Conservation (phyloP, 2,888 invertebrate genomes). For the Brachyptera risi region DNA sequence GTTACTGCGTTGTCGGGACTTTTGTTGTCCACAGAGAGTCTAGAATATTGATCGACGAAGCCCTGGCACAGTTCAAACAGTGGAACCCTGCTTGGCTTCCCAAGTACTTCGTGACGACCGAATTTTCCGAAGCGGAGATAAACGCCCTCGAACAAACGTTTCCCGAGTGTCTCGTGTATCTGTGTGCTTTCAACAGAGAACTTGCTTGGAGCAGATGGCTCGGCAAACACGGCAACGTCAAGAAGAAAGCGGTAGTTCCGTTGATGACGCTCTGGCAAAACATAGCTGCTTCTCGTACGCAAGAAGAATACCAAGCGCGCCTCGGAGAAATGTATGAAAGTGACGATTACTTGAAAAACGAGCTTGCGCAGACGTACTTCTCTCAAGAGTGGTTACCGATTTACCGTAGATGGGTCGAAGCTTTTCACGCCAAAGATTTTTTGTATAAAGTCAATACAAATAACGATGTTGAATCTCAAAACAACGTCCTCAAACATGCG, state of each 20-base stretch:
- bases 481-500: not conserved
- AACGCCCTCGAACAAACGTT: slow-evolving; percentile 1
- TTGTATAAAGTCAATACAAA: slow-evolving; percentile 7
- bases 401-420: slow-evolving; percentile 6
- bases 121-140: slow-evolving; percentile 7
- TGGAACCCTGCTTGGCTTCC: slow-evolving; percentile 18
- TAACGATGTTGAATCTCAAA: slow-evolving; percentile 16
- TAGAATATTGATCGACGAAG: not conserved
- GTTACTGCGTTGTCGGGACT: slow-evolving; percentile 17
- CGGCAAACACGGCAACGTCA: not conserved
- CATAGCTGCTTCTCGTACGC: not conserved
- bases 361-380: slow-evolving; percentile 5
- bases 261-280: not conserved
- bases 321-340: not conserved
- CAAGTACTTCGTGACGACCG: slow-evolving; percentile 13
- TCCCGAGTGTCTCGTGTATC: slow-evolving; percentile 4
- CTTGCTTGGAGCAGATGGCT: slow-evolving; percentile 7
- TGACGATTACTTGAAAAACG: not conserved
- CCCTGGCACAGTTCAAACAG: not conserved
- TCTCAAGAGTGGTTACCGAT: slow-evolving; percentile 2
- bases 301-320: not conserved
- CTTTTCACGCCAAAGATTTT: slow-evolving; percentile 13
- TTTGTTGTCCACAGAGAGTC: slow-evolving; percentile 12
- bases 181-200: not conserved
- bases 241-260: not conserved